phyloP scores from a whole-genome alignment of 2,113 vertebrate species.

The Pelodiscus sinensis region DNA sequence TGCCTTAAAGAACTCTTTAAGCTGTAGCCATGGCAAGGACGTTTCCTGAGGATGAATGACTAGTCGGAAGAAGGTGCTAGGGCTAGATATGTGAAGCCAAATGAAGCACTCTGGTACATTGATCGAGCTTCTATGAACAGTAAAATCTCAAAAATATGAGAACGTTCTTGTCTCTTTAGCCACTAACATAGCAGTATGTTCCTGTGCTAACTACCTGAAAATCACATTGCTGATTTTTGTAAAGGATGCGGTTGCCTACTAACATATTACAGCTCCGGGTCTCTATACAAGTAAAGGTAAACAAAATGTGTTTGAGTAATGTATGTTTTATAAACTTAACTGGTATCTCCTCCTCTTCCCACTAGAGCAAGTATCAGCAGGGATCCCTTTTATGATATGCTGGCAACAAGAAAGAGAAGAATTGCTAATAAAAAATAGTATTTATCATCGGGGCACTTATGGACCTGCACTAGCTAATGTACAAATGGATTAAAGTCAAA shows the following conservation, averaged over 20 bases:
- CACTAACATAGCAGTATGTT: not conserved
- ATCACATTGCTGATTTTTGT: not conserved
- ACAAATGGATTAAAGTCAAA: not conserved
- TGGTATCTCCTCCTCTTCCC: not conserved
- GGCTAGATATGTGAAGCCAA: not conserved
- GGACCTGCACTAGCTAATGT: not conserved
- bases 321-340: not conserved
- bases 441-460: not conserved
- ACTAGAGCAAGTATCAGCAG: slow-evolving; percentile 97
- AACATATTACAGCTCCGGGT: not conserved
- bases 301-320: not conserved
- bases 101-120: not conserved
- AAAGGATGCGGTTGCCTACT: not conserved
- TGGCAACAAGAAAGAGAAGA: slow-evolving; percentile 95
- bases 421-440: slow-evolving; percentile 95
- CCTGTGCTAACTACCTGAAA: not conserved
- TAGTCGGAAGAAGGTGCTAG: fast-evolving
- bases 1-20: slow-evolving; percentile 74
- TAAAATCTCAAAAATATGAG: not conserved
- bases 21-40: not conserved
- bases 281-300: not conserved
- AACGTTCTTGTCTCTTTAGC: not conserved
- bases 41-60: not conserved
- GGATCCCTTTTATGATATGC: slow-evolving; percentile 98
- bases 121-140: not conserved